phyloP scores from a whole-genome alignment of 2,113 vertebrate genomes.

The Crypturellus undulatus region DNA sequence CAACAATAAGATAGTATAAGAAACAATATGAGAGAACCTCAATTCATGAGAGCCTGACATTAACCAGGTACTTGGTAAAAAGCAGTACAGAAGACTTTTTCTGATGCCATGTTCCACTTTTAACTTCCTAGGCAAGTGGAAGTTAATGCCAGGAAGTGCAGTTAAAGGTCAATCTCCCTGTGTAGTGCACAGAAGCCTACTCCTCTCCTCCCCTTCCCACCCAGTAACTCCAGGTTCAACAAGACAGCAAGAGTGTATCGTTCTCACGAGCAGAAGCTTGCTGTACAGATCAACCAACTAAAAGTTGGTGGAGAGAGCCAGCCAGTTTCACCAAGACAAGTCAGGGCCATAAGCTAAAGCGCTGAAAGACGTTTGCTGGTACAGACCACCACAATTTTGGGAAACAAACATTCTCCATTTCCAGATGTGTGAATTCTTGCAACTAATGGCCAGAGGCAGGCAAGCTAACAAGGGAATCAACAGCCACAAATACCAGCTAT shows the following conservation, averaged over 20 bases:
- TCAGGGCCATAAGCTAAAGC: background rate
- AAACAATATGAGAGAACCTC: too few relatives aligned
- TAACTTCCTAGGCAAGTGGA: background rate
- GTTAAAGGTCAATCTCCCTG: background rate
- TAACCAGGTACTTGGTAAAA: background rate
- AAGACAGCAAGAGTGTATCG: background rate
- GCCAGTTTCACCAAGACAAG: background rate
- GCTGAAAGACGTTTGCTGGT: background rate
- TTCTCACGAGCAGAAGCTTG: background rate
- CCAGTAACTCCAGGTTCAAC: background rate
- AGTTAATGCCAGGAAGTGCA: background rate
- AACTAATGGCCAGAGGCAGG: background rate
- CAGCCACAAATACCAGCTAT: background rate
- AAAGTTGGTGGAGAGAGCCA: background rate
- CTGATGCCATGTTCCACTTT: background rate
- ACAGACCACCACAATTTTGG: background rate
- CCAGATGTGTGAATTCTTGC: background rate
- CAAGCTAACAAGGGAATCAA: background rate
- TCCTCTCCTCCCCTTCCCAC: background rate
- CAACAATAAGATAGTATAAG: background rate
- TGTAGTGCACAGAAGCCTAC: background rate
- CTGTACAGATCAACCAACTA: background rate
- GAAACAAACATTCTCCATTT: background rate
- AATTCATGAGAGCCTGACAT: background rate
- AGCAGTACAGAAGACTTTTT: background rate